A percentile compares a stretch with the other conserved stretches of the same genome.
Conservation (phyloP, 2,113 vertebrate genomes). For the Campylorhamphus procurvoides region DNA sequence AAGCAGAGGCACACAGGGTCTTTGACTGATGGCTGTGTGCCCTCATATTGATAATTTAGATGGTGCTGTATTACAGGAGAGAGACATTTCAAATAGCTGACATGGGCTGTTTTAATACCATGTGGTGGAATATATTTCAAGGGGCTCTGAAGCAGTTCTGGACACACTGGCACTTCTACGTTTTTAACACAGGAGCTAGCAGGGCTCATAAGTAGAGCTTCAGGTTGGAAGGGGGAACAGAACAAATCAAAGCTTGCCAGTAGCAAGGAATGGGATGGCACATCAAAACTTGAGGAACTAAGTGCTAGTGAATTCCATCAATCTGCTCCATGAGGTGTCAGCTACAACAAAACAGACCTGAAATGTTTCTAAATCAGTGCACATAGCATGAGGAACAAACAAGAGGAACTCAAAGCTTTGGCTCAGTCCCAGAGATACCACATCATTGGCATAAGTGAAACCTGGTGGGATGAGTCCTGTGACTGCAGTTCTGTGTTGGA, state of each 20-base stretch:
- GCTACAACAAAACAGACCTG: neutral
- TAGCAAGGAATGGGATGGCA: neutral
- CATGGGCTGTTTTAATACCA: neutral
- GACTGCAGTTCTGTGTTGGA: neutral
- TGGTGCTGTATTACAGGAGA: neutral
- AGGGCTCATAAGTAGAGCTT: neutral
- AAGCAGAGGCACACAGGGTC: neutral
- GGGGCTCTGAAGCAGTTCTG: neutral
- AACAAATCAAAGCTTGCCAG: neutral
- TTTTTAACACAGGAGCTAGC: neutral
- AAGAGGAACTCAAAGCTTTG: neutral
- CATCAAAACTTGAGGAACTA: neutral
- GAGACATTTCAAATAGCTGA: neutral
- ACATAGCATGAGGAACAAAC: rapidly evolving
- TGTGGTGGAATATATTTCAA: neutral
- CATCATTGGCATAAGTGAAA: neutral
- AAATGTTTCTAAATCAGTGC: neutral
- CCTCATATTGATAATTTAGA: neutral
- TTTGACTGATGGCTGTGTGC: neutral
- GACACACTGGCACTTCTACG: neutral
- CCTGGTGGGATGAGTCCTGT: neutral
- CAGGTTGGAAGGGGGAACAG: neutral
- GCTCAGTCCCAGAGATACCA: neutral
- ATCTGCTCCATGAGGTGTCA: neutral
- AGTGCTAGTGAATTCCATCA: neutral